A percentile compares a stretch with the other conserved stretches of the same genome.
Conservation (phyloP, 1,140 invertebrate species). For the Sweltsa coloradensis region DNA sequence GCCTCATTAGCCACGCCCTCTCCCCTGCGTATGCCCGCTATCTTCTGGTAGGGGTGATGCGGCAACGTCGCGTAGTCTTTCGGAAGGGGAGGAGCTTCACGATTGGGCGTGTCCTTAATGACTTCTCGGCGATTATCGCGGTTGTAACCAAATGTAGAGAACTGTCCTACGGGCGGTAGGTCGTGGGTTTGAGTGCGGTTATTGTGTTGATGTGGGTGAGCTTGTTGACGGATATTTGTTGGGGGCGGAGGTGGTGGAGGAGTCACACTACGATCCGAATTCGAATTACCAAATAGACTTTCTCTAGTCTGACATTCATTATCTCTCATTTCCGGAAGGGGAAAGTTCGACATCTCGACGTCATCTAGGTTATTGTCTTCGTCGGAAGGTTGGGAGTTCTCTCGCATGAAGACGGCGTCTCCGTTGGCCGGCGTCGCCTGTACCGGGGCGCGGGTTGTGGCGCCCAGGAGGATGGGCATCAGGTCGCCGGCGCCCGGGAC, state of each 20-base stretch:
- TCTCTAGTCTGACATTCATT: conserved; percentile 68
- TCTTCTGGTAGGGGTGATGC: too few relatives aligned
- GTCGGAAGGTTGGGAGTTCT: conserved; percentile 15
- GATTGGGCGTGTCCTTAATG: too few relatives aligned
- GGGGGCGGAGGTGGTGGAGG: conserved; percentile 17
- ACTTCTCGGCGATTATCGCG: too few relatives aligned
- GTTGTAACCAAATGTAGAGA: too few relatives aligned
- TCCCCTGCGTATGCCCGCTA: too few relatives aligned
- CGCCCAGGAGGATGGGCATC: conserved; percentile 32
- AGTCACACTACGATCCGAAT: conserved; percentile 16
- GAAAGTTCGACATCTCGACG: conserved; percentile 11
- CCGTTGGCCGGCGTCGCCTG: conserved; percentile 11
- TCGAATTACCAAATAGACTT: conserved; percentile 46
- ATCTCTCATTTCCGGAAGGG: conserved; percentile 52
- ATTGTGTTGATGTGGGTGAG: too few relatives aligned
- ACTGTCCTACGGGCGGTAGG: too few relatives aligned
- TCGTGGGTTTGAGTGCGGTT: too few relatives aligned
- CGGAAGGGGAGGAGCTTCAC: too few relatives aligned
- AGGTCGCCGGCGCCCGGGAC: conserved; percentile 33
- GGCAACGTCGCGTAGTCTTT: too few relatives aligned
- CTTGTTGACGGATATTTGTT: conserved; percentile 17
- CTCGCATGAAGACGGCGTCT: conserved; percentile 12
- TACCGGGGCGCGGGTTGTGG: conserved; percentile 20
- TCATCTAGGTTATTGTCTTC: conserved; percentile 20
- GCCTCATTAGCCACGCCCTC: too few relatives aligned